Evolutionary conservation across 1,140 invertebrate species (phyloP), one percentile per base, ranked within the genome.

Genomic region (Odontomachus brunneus): DNA sequence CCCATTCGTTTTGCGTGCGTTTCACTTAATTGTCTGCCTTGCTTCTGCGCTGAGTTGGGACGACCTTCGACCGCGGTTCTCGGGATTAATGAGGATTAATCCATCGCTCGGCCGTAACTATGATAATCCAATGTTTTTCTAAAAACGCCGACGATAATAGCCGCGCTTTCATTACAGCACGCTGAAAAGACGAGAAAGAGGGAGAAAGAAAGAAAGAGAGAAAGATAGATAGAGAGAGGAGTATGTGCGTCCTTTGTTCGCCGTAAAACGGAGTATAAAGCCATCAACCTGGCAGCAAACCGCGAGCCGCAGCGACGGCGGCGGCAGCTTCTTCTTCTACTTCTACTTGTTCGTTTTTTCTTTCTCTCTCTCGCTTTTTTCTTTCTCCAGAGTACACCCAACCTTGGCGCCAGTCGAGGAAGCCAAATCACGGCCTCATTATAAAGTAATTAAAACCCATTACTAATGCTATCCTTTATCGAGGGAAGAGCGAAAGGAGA

Each of bases 361-460:
- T 33, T 7, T 73, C 14, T 80, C 60, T 66, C 26, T 48, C 60
- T 48, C 17, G 74, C 51, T 73, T 72, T 73, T 80, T 81, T 55
- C 55, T 63, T 65, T 74, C 83, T 86, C 81, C 84, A 71, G 53
- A 80, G 67, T 51, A 81, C 74, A 55, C 57, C 76, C 76, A 78
- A 90, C 90, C 89, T 88, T 90, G 92, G 89, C 87, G 90, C 91
- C 91, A 89, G 90, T 84, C 88, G 87, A 87, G 90, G 88, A 87
- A 93, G 91, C 91, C 84, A 93, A 92, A 92, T 93, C 92, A 93
- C 88, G 89, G 90, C 90, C 92, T 94, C 93, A 94, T 94, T 93
- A 94, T 92, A 91, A 94, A 93, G 91, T 94, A 94, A 94, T 94
- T 94, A 94, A 94, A 94, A 94, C 89, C 92, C 92, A 94, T 94